Conservation (phyloP, 1,140 invertebrate genomes). For the Idris sp. region DNA sequence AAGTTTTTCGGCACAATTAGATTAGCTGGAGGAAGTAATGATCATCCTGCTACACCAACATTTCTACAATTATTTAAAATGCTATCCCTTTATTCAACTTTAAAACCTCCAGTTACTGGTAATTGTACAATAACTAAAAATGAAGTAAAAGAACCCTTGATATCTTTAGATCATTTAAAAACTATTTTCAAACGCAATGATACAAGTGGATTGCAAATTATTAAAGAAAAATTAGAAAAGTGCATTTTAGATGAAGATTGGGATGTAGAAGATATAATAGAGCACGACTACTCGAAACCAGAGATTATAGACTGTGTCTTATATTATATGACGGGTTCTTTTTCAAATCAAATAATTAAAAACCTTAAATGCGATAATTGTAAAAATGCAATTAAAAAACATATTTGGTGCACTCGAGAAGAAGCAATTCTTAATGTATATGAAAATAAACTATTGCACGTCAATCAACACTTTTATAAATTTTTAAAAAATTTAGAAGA, state of each 20-base stretch:
- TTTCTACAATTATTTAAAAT: not conserved
- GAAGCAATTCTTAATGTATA: too few species aligned
- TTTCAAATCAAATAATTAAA: not conserved
- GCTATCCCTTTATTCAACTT: not conserved
- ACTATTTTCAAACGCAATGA: not conserved
- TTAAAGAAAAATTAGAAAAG: slow-evolving; percentile 4
- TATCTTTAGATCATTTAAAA: not conserved
- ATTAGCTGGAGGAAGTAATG: not conserved
- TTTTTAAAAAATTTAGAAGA: not conserved
- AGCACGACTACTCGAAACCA: slow-evolving; percentile 8
- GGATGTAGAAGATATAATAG: slow-evolving; percentile 10
- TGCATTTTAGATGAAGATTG: slow-evolving; percentile 2
- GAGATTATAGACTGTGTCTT: slow-evolving; percentile 9
- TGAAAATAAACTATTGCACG: too few species aligned
- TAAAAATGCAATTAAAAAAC: not conserved
- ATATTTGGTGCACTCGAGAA: not conserved
- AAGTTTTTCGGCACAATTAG: not conserved
- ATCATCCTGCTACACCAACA: not conserved
- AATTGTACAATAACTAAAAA: not conserved
- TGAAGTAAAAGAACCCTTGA: not conserved
- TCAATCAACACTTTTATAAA: slow-evolving; percentile 1
- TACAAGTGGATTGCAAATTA: not conserved
- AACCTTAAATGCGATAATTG: not conserved
- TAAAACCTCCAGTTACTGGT: not conserved
- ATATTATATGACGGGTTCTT: slow-evolving; percentile 9